Conservation (phyloP, 2,888 invertebrate genomes). For the Parapristionchus giblindavisi region DNA sequence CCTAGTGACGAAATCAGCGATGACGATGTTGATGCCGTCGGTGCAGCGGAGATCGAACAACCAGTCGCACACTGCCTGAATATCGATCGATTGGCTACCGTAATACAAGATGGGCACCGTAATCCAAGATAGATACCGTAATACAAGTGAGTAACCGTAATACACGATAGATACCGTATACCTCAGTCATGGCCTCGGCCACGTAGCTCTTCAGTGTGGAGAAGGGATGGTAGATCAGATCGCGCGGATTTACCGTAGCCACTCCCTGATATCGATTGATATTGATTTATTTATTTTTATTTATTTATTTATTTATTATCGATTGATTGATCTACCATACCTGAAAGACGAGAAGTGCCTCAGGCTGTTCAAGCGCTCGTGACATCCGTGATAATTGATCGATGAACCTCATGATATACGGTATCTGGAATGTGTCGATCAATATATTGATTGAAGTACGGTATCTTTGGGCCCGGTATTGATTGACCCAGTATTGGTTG, state of each 20-base stretch:
- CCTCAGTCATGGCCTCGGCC: constrained; percentile 25
- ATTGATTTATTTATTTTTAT: background rate
- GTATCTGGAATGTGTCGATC: constrained; percentile 3
- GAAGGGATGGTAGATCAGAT: constrained; percentile 30
- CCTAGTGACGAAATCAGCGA: constrained; percentile 18
- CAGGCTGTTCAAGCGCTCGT: constrained; percentile 4
- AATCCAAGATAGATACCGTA: background rate
- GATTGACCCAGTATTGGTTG: no score
- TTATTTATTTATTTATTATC: background rate
- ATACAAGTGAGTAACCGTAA: background rate
- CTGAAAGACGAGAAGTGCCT: constrained; percentile 16
- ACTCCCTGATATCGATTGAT: constrained; percentile 9
- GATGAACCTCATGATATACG: constrained; percentile 21
- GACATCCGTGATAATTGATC: constrained; percentile 4
- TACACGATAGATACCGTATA: background rate
- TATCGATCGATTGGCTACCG: background rate
- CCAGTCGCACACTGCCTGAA: constrained; percentile 28
- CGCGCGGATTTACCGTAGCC: constrained; percentile 16
- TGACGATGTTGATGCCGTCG: constrained; percentile 33
- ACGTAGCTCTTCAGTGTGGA: constrained; percentile 29
- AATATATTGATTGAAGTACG: background rate
- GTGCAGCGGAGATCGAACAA: background rate
- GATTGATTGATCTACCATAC: no score
- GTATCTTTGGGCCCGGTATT: no score
- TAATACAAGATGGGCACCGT: background rate